Percentiles rank a stretch among this genome's conserved stretches.
Evolutionary conservation across 2,888 invertebrate species (phyloP).

Genomic region (Micoletzkya japonica): DNA sequence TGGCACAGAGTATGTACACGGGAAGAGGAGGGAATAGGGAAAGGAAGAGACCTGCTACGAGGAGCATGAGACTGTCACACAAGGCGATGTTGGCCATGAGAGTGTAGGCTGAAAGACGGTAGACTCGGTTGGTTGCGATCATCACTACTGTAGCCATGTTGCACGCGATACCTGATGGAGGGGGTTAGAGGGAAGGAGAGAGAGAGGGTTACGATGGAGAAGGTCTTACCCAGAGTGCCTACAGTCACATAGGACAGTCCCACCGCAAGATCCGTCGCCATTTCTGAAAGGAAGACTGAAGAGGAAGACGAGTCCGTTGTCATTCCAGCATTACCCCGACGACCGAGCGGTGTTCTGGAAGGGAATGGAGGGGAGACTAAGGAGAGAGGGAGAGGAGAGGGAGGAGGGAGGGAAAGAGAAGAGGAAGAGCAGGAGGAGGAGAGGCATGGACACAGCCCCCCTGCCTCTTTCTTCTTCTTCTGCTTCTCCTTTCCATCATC

Average conservation of each 20-base stretch:
- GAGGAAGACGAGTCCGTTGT: background rate
- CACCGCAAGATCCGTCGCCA: slow-evolving; percentile 12
- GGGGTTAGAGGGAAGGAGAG: background rate
- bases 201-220: background rate
- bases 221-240: slow-evolving; percentile 11
- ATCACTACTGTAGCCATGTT: slow-evolving; percentile 57
- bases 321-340: background rate
- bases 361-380: background rate
- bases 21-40: background rate
- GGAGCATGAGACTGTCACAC: slow-evolving; percentile 44
- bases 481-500: too few species aligned
- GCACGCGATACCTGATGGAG: slow-evolving; percentile 45
- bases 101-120: slow-evolving; percentile 61
- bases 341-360: background rate
- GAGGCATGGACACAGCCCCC: too few species aligned
- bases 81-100: slow-evolving; percentile 57
- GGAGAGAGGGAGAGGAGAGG: slow-evolving; percentile 10
- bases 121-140: slow-evolving; percentile 57
- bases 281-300: background rate
- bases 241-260: slow-evolving; percentile 16
- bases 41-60: slow-evolving; percentile 10
- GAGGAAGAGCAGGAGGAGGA: slow-evolving; percentile 19
- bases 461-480: too few species aligned
- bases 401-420: slow-evolving; percentile 17
- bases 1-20: background rate